Percentiles rank a stretch among this genome's conserved stretches.
These are phyloP conservation scores for Pholis gunnellus DNA, from an alignment of 2,113 vertebrate genomes.

Conservation along the genomic window DNA sequence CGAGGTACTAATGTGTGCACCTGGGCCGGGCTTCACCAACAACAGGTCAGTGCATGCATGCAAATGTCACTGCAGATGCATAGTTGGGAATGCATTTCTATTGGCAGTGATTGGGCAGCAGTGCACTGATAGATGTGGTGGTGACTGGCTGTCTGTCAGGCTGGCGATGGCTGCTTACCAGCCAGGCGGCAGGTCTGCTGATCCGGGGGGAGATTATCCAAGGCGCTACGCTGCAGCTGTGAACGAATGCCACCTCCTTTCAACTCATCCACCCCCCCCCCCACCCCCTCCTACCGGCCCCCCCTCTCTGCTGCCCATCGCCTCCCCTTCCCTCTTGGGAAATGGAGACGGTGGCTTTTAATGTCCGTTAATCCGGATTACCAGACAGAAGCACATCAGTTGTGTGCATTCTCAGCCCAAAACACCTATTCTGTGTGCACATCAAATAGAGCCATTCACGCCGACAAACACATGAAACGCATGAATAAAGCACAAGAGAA, in stretches of 20 bases:
- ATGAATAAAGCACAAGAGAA: slow-evolving; percentile 77
- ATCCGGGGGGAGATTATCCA: slow-evolving; percentile 71
- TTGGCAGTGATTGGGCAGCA: not conserved
- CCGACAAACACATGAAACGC: slow-evolving; percentile 67
- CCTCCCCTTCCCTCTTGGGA: slow-evolving; percentile 69
- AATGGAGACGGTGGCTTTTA: slow-evolving; percentile 80
- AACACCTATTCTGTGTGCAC: slow-evolving; percentile 72
- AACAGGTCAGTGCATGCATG: slow-evolving; percentile 50
- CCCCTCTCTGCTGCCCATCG: slow-evolving; percentile 30
- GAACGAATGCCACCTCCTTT: slow-evolving; percentile 74
- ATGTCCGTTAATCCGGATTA: slow-evolving; percentile 85
- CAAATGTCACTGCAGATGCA: slow-evolving; percentile 34
- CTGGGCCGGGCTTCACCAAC: slow-evolving; percentile 45
- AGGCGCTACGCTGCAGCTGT: slow-evolving; percentile 75
- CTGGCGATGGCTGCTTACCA: slow-evolving; percentile 42
- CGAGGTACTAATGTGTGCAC: slow-evolving; percentile 51
- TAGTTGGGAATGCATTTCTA: slow-evolving; percentile 6
- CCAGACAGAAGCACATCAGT: slow-evolving; percentile 72
- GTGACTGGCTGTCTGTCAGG: slow-evolving; percentile 35
- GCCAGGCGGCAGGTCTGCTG: slow-evolving; percentile 32
- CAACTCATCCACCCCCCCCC: not conserved
- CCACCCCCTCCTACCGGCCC: not conserved
- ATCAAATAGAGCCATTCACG: slow-evolving; percentile 77
- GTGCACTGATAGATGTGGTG: slow-evolving; percentile 21
- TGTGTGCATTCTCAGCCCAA: slow-evolving; percentile 72